These are phyloP conservation scores for Phyllostomus hastatus DNA, from an alignment of 2,113 vertebrate genomes.

Conservation along the genomic window DNA sequence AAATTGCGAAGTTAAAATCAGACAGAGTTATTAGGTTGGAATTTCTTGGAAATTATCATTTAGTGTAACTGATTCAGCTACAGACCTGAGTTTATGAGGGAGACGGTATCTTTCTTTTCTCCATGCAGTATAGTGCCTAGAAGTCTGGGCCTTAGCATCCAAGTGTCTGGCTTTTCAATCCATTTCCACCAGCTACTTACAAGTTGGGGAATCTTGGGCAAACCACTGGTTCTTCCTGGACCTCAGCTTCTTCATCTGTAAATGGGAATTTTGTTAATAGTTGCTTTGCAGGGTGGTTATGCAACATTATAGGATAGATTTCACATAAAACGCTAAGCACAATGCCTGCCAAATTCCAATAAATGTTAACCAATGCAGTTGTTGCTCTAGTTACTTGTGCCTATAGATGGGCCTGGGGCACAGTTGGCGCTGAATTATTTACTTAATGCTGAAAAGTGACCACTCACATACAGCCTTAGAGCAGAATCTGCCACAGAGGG, in stretches of 20 bases:
- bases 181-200: background rate
- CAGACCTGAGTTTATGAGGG: background rate
- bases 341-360: background rate
- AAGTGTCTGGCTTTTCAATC: background rate
- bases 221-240: background rate
- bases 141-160: background rate
- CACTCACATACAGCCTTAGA: background rate
- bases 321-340: background rate
- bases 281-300: background rate
- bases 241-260: background rate
- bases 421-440: background rate
- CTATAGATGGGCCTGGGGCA: background rate
- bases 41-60: background rate
- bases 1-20: constrained; percentile 12
- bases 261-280: background rate
- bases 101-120: background rate
- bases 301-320: background rate
- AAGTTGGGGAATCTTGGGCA: background rate
- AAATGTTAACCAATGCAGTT: background rate
- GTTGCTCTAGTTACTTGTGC: background rate
- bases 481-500: background rate
- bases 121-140: too few relatives aligned
- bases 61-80: background rate
- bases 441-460: background rate
- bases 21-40: background rate